Evolutionary conservation across 1,140 invertebrate species (phyloP), one percentile per base, ranked within the genome.

Genomic region (Diuraphis noxia): DNA sequence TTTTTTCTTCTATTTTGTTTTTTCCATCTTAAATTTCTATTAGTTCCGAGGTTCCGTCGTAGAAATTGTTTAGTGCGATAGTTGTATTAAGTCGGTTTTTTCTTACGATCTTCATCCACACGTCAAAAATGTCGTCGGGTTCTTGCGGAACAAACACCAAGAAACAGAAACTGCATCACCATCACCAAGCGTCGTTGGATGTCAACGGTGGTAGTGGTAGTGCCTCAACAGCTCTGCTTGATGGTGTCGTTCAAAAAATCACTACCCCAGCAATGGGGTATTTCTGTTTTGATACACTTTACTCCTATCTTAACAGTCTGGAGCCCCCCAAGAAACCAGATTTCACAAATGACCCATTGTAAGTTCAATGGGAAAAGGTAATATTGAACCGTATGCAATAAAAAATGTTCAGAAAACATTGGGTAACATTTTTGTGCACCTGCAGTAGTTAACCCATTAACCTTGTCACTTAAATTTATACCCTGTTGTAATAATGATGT

Each of bases 271-370:
- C 99, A 94, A 99, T 99, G 98, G 98, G 98, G 94, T 98, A 98
- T 95, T 99, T 97, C 95, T 99, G 98, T 96, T 99, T 99, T 95
- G 98, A 99, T 95, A 98, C 99, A 92, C 96, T 99, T 89, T 98
- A 98, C 94, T 96, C 96, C 94, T 97, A 99, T 95, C 95, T 99
- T 93, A 96, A 99, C 94, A 98, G 97, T 93, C 95, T 98, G 93
- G 97, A 98, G 93, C 96, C 97, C 92, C 98, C 98, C 92, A 97
- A 97, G 94, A 95, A 96, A 92, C 97, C 97, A 86, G 96, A 96
- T 94, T 99, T 99, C 94, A 97, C 97, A 93, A 99, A 99, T 94
- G 98, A 99, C 93, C 96, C 97, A 93, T 99, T 97, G 98, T 99
- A 96, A 98, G 97, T 97, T 82, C 86, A 49, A 49, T 91, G 88